phyloP scores from a whole-genome alignment of 2,113 vertebrate genomes.

The Prietella phreatophila region DNA sequence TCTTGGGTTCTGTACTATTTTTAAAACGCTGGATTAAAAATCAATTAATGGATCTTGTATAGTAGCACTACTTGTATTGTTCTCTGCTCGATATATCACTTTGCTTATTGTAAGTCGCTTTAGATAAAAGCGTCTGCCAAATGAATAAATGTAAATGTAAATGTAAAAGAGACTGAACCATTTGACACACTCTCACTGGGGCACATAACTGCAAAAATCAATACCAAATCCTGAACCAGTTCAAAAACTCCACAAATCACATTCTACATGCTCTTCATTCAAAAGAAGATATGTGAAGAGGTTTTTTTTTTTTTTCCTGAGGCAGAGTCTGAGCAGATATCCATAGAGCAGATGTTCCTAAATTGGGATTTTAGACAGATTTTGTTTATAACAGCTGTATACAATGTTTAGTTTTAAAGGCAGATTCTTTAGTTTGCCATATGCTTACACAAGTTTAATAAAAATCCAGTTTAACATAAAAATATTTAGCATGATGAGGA shows the following conservation, averaged over 20 bases:
- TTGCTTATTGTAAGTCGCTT: too few species aligned
- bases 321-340: not conserved
- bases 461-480: not conserved
- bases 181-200: constrained; percentile 23
- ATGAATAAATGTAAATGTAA: too few species aligned
- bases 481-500: not conserved
- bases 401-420: not conserved
- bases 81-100: too few species aligned
- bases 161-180: not conserved
- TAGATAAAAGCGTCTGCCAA: too few species aligned
- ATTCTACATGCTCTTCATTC: not conserved
- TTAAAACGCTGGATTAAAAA: constrained; percentile 1
- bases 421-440: not conserved
- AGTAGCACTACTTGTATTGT: too few species aligned
- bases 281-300: not conserved
- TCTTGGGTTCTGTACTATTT: not conserved
- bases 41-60: too few species aligned
- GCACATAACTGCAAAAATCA: constrained; percentile 6
- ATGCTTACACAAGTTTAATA: not conserved
- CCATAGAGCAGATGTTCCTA: constrained; percentile 5
- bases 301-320: not conserved
- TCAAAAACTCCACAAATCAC: not conserved
- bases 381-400: constrained; percentile 13
- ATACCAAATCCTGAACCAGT: constrained; percentile 10
- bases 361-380: not conserved